Conservation (phyloP, 2,888 invertebrate genomes). For the Tenthredo mesomela region DNA sequence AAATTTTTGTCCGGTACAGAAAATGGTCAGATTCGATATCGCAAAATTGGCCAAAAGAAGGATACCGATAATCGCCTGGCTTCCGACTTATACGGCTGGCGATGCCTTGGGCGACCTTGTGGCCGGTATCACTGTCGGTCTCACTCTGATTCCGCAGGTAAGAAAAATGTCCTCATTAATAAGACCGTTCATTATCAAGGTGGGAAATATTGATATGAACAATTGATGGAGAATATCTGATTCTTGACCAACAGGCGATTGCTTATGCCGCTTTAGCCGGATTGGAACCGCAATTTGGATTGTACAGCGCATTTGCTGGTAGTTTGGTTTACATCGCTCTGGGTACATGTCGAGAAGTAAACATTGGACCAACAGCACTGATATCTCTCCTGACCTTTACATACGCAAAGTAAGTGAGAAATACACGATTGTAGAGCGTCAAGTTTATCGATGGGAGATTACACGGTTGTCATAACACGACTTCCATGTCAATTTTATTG, state of each 20-base stretch:
- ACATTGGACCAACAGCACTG: conserved; percentile 87
- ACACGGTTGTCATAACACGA: not conserved
- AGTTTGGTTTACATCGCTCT: conserved; percentile 89
- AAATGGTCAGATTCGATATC: conserved; percentile 63
- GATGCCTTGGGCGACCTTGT: conserved; percentile 80
- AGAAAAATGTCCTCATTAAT: conserved; percentile 44
- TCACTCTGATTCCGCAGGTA: conserved; percentile 78
- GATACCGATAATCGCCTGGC: conserved; percentile 77
- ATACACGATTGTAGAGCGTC: not conserved
- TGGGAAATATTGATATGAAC: not conserved
- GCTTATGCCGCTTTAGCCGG: conserved; percentile 72
- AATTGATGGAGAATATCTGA: no score
- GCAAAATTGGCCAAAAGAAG: conserved; percentile 59
- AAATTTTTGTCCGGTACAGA: conserved; percentile 4
- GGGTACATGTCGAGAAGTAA: conserved; percentile 86
- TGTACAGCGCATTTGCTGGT: conserved; percentile 90
- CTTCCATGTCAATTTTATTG: not conserved
- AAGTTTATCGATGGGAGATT: not conserved
- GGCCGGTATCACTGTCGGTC: conserved; percentile 80
- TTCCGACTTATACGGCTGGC: conserved; percentile 76
- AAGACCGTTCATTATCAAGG: conserved; percentile 3
- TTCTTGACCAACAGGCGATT: conserved; percentile 65
- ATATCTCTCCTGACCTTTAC: conserved; percentile 87
- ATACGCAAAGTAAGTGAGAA: conserved; percentile 75
- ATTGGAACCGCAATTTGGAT: conserved; percentile 84